Evolutionary conservation across 2,113 vertebrate species (phyloP).

Genomic region (Sclerurus mexicanus): DNA sequence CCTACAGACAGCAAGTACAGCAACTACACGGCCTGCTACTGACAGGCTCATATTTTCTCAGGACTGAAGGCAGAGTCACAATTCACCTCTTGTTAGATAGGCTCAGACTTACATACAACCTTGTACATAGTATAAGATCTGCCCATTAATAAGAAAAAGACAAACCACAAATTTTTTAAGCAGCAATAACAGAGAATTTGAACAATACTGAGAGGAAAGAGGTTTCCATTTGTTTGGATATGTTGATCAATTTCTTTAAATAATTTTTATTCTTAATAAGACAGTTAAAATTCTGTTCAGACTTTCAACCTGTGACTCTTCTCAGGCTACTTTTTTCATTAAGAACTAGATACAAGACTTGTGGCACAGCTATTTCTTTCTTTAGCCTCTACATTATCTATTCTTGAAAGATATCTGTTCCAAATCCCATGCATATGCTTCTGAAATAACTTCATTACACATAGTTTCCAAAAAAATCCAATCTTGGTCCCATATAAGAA

Average conservation of each 20-base stretch:
- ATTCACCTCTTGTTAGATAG: background rate
- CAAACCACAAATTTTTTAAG: background rate
- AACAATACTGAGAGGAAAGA: background rate
- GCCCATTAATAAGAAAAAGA: too few relatives aligned
- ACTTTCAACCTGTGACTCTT: background rate
- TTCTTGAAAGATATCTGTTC: background rate
- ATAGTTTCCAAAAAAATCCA: background rate
- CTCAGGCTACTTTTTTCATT: background rate
- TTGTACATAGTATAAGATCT: accelerated
- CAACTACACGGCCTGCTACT: background rate
- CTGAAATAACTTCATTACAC: background rate
- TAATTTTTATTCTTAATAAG: background rate
- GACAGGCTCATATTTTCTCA: background rate
- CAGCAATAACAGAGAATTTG: background rate
- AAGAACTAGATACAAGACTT: background rate
- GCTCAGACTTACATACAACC: background rate
- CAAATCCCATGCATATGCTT: background rate
- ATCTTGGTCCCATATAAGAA: background rate
- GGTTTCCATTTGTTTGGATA: background rate
- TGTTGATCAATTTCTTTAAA: background rate
- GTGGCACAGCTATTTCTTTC: background rate
- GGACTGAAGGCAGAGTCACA: background rate
- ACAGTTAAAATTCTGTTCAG: background rate
- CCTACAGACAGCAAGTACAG: background rate
- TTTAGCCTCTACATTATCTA: background rate